A percentile compares a stretch with the other conserved stretches of the same genome.
These are phyloP conservation scores for Rhinichthys klamathensis DNA, from an alignment of 2,113 vertebrate genomes.

Conservation along the genomic window DNA sequence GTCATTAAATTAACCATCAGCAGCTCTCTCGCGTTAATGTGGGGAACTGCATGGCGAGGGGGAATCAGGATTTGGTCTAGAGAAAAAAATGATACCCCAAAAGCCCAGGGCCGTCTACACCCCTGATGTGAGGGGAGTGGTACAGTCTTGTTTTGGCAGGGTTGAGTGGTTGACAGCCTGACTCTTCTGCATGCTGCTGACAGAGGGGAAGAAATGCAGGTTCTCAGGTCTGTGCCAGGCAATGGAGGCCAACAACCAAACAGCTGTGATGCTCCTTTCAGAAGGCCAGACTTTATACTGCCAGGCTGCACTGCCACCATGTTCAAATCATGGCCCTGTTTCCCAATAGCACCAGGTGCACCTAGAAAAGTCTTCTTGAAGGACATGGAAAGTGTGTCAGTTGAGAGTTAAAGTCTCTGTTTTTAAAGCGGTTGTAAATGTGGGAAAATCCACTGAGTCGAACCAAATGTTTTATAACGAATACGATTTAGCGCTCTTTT, in stretches of 20 bases:
- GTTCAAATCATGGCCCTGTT: constrained; percentile 60
- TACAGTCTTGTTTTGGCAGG: constrained; percentile 66
- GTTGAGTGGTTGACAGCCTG: constrained; percentile 60
- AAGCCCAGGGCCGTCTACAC: constrained; percentile 10
- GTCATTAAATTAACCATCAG: constrained; percentile 2
- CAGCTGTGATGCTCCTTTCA: constrained; percentile 78
- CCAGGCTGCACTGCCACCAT: constrained; percentile 67
- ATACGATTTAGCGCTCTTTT: neutral
- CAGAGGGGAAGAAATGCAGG: constrained; percentile 53
- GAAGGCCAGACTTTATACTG: constrained; percentile 59
- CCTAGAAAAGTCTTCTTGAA: constrained; percentile 67
- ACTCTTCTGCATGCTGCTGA: constrained; percentile 61
- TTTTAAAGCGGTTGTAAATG: constrained; percentile 16
- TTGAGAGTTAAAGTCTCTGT: constrained; percentile 7
- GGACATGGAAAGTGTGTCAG: constrained; percentile 39
- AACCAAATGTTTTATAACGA: constrained; percentile 14
- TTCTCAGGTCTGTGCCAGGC: constrained; percentile 65
- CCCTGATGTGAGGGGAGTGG: constrained; percentile 22
- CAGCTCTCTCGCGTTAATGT: neutral
- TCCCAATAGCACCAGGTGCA: constrained; percentile 75
- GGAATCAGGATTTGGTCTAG: neutral
- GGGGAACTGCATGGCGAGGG: neutral
- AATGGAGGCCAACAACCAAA: constrained; percentile 66
- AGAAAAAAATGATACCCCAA: neutral
- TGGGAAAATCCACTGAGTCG: neutral